Evolutionary conservation across 2,888 invertebrate genomes (phyloP).

Genomic region (Ditylenchus weischeri): DNA sequence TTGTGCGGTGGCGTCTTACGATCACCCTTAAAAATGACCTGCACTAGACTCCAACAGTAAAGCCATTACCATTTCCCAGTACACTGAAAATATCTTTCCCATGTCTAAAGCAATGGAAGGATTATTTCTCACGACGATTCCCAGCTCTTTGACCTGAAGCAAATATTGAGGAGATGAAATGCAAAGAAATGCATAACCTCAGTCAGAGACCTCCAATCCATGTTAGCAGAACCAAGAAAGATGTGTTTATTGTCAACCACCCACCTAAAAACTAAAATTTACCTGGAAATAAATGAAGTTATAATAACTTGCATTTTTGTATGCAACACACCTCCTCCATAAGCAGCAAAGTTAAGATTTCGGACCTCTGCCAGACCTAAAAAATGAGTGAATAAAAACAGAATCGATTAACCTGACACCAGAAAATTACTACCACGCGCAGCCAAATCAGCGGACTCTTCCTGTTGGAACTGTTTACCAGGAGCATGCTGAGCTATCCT

Average conservation of each 20-base stretch:
- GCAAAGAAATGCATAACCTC: slow-evolving; percentile 8
- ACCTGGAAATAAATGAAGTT: slow-evolving; percentile 58
- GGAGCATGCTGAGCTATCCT: slow-evolving; percentile 42
- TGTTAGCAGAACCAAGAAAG: slow-evolving; percentile 89
- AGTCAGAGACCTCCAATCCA: slow-evolving; percentile 60
- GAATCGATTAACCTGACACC: background rate
- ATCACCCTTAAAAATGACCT: slow-evolving; percentile 32
- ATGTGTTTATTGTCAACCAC: slow-evolving; percentile 75
- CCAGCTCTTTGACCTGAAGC: slow-evolving; percentile 70
- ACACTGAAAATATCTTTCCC: slow-evolving; percentile 77
- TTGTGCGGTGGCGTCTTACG: slow-evolving; percentile 32
- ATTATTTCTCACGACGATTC: slow-evolving; percentile 77
- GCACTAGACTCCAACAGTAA: too few relatives aligned
- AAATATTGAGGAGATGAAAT: background rate
- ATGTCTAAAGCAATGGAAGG: slow-evolving; percentile 78
- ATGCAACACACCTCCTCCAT: slow-evolving; percentile 83
- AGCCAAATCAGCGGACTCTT: slow-evolving; percentile 35
- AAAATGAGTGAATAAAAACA: background rate
- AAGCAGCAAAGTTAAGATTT: slow-evolving; percentile 47
- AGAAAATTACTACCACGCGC: slow-evolving; percentile 19
- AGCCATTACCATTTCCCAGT: slow-evolving; percentile 48
- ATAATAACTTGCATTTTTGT: slow-evolving; percentile 70
- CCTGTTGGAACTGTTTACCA: slow-evolving; percentile 36
- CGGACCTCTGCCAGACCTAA: slow-evolving; percentile 43
- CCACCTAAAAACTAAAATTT: slow-evolving; percentile 64